These are phyloP conservation scores for Procambarus clarkii DNA, from an alignment of 1,140 invertebrate species.

Conservation along the genomic window DNA sequence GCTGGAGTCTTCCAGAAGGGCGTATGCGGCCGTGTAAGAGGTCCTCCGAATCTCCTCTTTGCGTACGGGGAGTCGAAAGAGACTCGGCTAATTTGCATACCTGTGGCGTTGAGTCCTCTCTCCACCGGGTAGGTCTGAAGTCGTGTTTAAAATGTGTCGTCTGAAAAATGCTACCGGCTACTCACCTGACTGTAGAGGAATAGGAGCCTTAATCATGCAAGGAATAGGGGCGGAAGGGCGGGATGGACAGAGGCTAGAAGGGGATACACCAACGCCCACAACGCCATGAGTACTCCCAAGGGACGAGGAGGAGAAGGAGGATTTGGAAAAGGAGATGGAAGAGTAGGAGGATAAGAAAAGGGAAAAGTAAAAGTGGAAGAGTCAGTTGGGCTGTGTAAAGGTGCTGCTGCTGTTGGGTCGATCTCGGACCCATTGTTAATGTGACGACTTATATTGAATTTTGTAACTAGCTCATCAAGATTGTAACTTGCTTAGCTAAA, in stretches of 20 bases:
- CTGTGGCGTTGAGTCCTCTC: background rate
- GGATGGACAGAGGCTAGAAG: background rate
- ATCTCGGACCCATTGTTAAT: no score
- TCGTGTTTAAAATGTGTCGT: conserved; percentile 49
- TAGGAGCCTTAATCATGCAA: background rate
- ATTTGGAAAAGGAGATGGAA: background rate
- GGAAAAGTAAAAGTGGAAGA: background rate
- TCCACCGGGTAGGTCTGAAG: background rate
- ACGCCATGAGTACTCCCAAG: conserved; percentile 19
- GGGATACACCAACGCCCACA: conserved; percentile 33
- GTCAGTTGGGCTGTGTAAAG: no score
- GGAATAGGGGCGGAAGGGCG: background rate
- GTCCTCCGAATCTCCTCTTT: background rate
- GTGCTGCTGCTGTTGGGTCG: no score
- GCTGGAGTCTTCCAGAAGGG: background rate
- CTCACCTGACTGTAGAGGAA: background rate
- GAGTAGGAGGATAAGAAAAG: background rate
- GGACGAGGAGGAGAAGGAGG: background rate
- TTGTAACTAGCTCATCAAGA: no score
- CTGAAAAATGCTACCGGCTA: conserved; percentile 38
- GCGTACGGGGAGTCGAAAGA: background rate
- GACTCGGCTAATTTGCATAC: background rate
- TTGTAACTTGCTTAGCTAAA: no score
- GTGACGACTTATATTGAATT: no score
- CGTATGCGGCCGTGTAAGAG: background rate